Percentiles rank a stretch among this genome's conserved stretches.
Conservation (phyloP, 2,113 vertebrate genomes). For the Microtus richardsoni region DNA sequence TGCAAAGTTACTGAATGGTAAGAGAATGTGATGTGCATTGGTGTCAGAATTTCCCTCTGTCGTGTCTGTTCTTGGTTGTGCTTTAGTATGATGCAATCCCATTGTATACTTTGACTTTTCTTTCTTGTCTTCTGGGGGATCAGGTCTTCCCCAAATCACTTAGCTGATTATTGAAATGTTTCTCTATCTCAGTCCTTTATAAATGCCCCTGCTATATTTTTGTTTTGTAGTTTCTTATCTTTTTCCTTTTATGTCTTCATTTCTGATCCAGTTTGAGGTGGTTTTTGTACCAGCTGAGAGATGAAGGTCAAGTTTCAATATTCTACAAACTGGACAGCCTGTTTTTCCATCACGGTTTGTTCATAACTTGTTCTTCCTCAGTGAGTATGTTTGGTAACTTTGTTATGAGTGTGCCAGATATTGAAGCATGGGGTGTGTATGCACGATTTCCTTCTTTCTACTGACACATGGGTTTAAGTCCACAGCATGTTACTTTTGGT, state of each 20-base stretch:
- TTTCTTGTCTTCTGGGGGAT: not conserved
- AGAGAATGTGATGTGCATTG: not conserved
- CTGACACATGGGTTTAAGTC: too few relatives aligned
- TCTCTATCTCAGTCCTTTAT: not conserved
- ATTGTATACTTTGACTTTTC: not conserved
- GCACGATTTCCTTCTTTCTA: not conserved
- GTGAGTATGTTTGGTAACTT: not conserved
- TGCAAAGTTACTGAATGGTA: not conserved
- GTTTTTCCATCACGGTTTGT: not conserved
- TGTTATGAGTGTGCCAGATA: not conserved
- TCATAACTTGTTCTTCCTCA: too few relatives aligned
- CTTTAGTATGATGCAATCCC: not conserved
- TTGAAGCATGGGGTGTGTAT: not conserved
- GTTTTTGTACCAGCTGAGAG: not conserved
- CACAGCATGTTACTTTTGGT: not conserved
- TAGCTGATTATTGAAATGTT: not conserved
- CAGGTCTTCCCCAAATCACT: not conserved
- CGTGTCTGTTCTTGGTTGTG: not conserved
- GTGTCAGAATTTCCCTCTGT: too few relatives aligned
- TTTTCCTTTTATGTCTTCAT: not conserved
- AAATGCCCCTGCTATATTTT: not conserved
- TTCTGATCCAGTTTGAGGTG: not conserved
- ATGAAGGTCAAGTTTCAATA: not conserved
- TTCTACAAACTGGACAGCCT: not conserved
- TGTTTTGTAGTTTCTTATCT: not conserved